Conservation (phyloP, 2,888 invertebrate genomes). For the Ophion ventricosus region DNA sequence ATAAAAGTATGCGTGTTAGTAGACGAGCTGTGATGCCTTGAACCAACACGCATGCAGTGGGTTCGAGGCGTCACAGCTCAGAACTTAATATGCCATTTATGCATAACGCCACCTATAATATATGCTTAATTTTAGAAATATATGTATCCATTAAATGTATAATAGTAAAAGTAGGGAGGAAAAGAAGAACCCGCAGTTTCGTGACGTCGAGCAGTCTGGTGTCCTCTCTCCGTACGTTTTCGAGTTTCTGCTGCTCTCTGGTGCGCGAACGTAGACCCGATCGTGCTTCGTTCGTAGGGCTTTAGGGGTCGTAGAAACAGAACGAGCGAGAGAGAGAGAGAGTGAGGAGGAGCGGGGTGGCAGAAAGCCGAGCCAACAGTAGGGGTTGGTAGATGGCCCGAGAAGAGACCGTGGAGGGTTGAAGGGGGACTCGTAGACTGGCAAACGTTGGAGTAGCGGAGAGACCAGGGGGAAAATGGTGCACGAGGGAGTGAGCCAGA, state of each 20-base stretch:
- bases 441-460: constrained; percentile 54
- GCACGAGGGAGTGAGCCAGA: constrained; percentile 59
- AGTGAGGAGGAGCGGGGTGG: constrained; percentile 32
- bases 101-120: background rate
- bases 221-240: constrained; percentile 36
- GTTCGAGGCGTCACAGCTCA: too few relatives aligned
- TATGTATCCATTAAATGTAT: constrained; percentile 14
- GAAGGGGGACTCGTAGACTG: constrained; percentile 63
- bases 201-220: constrained; percentile 63
- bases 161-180: constrained; percentile 36
- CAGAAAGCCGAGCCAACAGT: constrained; percentile 45
- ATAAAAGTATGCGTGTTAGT: too few relatives aligned
- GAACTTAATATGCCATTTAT: too few relatives aligned
- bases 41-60: too few relatives aligned
- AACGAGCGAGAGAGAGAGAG: constrained; percentile 36
- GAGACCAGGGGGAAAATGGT: constrained; percentile 54
- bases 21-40: too few relatives aligned
- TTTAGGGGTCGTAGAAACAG: constrained; percentile 56
- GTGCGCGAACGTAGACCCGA: constrained; percentile 56
- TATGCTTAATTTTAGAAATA: background rate
- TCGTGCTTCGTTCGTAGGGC: constrained; percentile 62
- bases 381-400: constrained; percentile 46
- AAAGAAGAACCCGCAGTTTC: constrained; percentile 58
- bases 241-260: constrained; percentile 33
- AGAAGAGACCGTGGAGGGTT: constrained; percentile 53